Percentiles rank a stretch among this genome's conserved stretches.
These are phyloP conservation scores for Astatoreochromis straeleni DNA, from an alignment of 2,113 vertebrate species.

Conservation along the genomic window DNA sequence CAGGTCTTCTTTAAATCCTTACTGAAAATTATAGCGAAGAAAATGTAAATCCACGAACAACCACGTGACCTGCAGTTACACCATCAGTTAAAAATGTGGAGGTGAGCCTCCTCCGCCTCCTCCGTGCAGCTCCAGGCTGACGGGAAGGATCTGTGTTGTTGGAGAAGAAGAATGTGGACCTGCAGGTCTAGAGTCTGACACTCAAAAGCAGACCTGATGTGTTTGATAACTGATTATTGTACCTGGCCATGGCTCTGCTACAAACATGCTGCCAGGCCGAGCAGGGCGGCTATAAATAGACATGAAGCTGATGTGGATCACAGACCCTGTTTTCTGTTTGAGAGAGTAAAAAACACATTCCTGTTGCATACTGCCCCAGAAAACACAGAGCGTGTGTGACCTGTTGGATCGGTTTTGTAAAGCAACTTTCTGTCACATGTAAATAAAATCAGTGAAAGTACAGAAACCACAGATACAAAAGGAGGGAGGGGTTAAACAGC, in stretches of 20 bases:
- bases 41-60: neutral
- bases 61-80: neutral
- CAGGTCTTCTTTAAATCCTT: neutral
- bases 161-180: neutral
- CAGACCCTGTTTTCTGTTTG: neutral
- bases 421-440: neutral
- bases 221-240: neutral
- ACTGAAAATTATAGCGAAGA: neutral
- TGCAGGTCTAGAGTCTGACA: neutral
- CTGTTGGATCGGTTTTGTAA: neutral
- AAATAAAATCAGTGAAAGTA: neutral
- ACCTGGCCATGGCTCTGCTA: neutral
- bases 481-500: neutral
- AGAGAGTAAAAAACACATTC: neutral
- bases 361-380: fast-evolving
- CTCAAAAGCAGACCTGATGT: neutral
- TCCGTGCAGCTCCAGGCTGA: neutral
- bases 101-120: neutral
- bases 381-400: neutral
- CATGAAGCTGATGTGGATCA: neutral
- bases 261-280: neutral
- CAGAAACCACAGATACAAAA: neutral
- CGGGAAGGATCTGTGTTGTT: neutral
- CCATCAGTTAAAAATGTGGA: neutral
- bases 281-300: neutral